Evolutionary conservation across 2,113 vertebrate species (phyloP).

Genomic region (Thymallus thymallus): DNA sequence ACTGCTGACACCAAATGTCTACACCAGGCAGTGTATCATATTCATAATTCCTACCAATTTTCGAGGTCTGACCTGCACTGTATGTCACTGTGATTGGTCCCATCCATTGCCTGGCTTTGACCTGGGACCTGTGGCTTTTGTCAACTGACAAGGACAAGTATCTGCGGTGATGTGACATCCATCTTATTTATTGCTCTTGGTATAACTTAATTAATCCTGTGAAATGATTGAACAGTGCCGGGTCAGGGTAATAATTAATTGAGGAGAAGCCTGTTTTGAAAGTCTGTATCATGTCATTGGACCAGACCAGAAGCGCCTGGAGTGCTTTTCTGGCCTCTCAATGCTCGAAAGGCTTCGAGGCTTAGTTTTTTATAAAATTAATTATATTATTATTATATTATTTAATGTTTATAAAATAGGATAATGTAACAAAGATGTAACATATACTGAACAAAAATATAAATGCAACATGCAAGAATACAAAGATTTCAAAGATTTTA

Average conservation of each 20-base stretch:
- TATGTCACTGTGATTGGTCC: slow-evolving; percentile 55
- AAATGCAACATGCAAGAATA: too few species aligned
- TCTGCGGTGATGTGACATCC: slow-evolving; percentile 49
- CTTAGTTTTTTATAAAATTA: too few species aligned
- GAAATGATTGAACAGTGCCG: slow-evolving; percentile 56
- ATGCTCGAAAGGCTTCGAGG: slow-evolving; percentile 2
- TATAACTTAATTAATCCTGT: slow-evolving; percentile 71
- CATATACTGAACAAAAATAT: too few species aligned
- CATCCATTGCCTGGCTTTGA: slow-evolving; percentile 50
- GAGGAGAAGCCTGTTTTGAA: slow-evolving; percentile 57
- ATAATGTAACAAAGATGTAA: too few species aligned
- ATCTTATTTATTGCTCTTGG: slow-evolving; percentile 65
- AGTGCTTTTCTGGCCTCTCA: slow-evolving; percentile 18
- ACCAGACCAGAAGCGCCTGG: slow-evolving; percentile 37
- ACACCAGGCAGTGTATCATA: slow-evolving; percentile 52
- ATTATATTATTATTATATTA: too few species aligned
- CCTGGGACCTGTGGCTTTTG: slow-evolving; percentile 51
- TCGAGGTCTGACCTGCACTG: slow-evolving; percentile 38
- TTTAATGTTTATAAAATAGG: too few species aligned
- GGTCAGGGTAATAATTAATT: slow-evolving; percentile 64
- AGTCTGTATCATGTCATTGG: slow-evolving; percentile 49
- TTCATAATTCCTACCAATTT: slow-evolving; percentile 57
- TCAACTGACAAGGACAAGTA: slow-evolving; percentile 53
- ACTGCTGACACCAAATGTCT: slow-evolving; percentile 33
- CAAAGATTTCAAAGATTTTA: too few species aligned